Conservation (phyloP, 2,888 invertebrate species). For the Luperina nickerlii region DNA sequence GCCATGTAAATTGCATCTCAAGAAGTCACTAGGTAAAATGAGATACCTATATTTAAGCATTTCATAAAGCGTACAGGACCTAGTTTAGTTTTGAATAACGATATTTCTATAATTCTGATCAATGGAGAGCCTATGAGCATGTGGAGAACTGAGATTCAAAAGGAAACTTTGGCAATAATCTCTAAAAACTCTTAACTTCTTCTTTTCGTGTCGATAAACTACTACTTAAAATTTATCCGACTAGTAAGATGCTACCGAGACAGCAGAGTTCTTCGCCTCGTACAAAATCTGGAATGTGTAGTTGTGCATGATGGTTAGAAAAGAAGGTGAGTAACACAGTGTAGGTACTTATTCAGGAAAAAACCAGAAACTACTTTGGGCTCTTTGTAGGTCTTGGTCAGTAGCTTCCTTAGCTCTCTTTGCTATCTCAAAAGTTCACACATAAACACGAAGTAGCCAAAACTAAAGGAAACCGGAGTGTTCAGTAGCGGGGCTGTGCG, state of each 20-base stretch:
- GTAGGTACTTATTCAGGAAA: no score
- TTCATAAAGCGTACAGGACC: neutral
- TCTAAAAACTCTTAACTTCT: neutral
- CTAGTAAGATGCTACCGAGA: neutral
- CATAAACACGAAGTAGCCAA: conserved; percentile 23
- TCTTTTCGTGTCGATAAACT: neutral
- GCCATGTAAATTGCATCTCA: neutral
- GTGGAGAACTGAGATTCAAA: no score
- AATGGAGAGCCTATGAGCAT: neutral
- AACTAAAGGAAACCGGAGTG: conserved; percentile 54
- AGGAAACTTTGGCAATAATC: no score
- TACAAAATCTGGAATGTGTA: no score
- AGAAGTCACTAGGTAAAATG: neutral
- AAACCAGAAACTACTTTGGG: neutral
- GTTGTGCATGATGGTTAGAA: no score
- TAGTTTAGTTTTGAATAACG: neutral
- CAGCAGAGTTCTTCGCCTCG: no score
- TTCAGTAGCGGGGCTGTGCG: conserved; percentile 80
- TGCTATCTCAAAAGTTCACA: neutral
- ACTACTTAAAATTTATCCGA: neutral
- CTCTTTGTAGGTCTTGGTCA: neutral
- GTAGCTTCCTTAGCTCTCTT: neutral
- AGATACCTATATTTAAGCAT: neutral
- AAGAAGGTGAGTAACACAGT: no score
- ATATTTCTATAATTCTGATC: neutral